Percentiles rank a stretch among this genome's conserved stretches.
Conservation (phyloP, 2,113 vertebrate species). For the Sebastes fasciatus region DNA sequence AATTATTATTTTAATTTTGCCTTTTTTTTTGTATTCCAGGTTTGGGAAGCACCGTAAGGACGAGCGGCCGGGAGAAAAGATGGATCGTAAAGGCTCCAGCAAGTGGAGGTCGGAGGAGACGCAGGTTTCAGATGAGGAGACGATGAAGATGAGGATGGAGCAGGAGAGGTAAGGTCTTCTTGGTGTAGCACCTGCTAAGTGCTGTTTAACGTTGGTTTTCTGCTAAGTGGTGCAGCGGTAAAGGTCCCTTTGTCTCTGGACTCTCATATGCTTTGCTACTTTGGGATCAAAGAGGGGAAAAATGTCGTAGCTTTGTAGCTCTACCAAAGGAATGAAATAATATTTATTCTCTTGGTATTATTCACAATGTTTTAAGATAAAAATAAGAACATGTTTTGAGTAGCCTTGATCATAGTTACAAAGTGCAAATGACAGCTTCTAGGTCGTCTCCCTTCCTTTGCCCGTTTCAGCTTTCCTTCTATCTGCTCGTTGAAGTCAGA, state of each 20-base stretch:
- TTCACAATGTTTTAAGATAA: too few relatives aligned
- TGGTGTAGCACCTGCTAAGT: background rate
- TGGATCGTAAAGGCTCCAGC: conserved; percentile 87
- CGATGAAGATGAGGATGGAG: conserved; percentile 94
- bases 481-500: background rate
- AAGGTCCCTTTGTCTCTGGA: background rate
- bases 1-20: background rate
- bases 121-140: conserved; percentile 95
- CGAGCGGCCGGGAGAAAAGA: conserved; percentile 91
- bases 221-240: background rate
- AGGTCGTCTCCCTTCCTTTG: background rate
- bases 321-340: background rate
- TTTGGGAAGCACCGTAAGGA: conserved; percentile 99
- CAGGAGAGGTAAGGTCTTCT: conserved; percentile 90
- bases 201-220: background rate
- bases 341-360: background rate
- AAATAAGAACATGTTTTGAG: background rate
- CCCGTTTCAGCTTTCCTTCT: background rate
- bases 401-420: conserved; percentile 1
- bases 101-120: conserved; percentile 92
- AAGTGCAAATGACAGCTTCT: conserved; percentile 5
- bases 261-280: background rate
- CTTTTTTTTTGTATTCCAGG: conserved; percentile 77
- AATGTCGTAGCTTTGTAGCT: background rate
- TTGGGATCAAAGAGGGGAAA: background rate